Evolutionary conservation across 2,888 invertebrate genomes (phyloP).

Genomic region (Ophion costatus): DNA sequence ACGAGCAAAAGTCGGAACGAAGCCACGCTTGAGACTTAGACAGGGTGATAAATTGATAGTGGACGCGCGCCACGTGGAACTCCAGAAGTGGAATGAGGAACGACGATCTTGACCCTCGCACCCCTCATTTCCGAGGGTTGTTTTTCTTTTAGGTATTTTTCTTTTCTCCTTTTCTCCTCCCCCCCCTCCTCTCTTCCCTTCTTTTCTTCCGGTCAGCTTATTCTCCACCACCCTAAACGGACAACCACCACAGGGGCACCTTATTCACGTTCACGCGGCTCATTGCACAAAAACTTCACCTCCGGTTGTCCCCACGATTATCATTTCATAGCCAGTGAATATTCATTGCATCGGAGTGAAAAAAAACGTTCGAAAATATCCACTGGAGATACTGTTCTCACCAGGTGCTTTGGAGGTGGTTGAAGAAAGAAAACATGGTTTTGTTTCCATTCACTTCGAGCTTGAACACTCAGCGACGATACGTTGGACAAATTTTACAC

Average conservation of each 20-base stretch:
- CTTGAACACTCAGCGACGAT: background rate
- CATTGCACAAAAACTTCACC: background rate
- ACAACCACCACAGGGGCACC: constrained; percentile 10
- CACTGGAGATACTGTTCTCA: no score
- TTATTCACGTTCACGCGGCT: constrained; percentile 14
- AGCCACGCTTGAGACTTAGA: constrained; percentile 15
- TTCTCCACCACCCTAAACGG: constrained; percentile 22
- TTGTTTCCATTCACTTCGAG: background rate
- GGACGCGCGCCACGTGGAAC: constrained; percentile 80
- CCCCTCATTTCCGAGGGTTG: constrained; percentile 40
- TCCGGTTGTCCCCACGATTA: background rate
- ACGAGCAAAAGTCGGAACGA: constrained; percentile 61
- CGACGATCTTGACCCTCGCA: constrained; percentile 44
- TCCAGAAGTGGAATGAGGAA: constrained; percentile 34
- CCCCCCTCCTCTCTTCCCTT: background rate
- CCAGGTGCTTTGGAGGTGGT: no score
- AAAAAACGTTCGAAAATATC: background rate
- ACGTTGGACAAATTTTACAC: background rate
- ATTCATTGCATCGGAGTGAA: background rate
- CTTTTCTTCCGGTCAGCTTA: constrained; percentile 11
- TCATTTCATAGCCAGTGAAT: background rate
- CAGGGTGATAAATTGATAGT: constrained; percentile 83
- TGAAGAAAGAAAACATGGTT: background rate
- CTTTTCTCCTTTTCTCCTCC: constrained; percentile 6
- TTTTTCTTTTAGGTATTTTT: constrained; percentile 35